Evolutionary conservation across 2,888 invertebrate species (phyloP), one percentile per base, ranked within the genome.

Genomic region (Dexiosoma caninum): DNA sequence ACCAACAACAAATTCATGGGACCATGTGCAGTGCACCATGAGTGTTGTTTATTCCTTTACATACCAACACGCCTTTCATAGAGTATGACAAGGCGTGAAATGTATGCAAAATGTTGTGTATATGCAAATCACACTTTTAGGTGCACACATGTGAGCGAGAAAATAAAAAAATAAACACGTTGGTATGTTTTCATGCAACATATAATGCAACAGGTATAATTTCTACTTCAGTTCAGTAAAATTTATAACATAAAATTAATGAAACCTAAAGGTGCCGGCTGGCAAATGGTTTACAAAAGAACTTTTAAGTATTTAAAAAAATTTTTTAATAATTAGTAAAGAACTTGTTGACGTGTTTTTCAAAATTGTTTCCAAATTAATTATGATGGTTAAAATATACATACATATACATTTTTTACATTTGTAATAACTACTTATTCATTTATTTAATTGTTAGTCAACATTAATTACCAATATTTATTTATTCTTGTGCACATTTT

Each of bases 51-150:
- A 2, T 27, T 37, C 21, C 40, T 55, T 70, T 40, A 16, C 70
- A 55, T 77, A 49, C 77, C 42, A 78, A 78, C 77, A 78, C 70
- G 77, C 70, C 70, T 78, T 66, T 77, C 71, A 49, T 71, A 49
- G 64, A 44, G 64, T 57, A 57, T 78, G 51, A 57, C 64, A 78
- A 42, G 60, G 77, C 70, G 77, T 51, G 59, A 70, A 78, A 77
- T 62, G n/a, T 44, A 70, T 64, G 44, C 51, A 60, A 53, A 67
- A 21, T 23, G 5, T 37, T 27, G 1, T 37, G 14, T 23, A 35
- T 60, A 60, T 35, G 37, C n/a, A 57, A 44, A 62, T 60, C 76
- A 69, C 62, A 60, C 46, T 69, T 60, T 69, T 60, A 76, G 60
- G 76, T 70, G 70, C 51, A 51, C 51, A 51, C 30, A 57, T 70